Evolutionary conservation across 2,888 invertebrate species (phyloP).

Genomic region (Mimumesa dahlbomi): DNA sequence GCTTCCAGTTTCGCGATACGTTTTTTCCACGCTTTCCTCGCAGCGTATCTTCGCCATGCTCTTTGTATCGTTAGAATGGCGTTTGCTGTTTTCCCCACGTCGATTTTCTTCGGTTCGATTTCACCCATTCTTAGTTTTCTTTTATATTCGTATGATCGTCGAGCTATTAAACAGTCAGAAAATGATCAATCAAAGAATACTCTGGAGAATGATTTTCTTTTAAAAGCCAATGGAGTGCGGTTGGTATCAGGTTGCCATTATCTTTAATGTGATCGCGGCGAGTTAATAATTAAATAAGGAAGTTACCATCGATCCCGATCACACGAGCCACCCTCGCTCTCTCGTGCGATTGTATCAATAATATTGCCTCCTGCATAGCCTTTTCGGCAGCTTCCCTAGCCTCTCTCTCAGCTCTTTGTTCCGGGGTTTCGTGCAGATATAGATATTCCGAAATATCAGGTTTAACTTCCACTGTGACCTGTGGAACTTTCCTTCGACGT

Average conservation of each 20-base stretch:
- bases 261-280: too few species aligned
- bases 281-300: neutral
- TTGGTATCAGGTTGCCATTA: neutral
- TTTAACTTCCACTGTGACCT: neutral
- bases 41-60: conserved; percentile 80
- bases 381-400: conserved; percentile 30
- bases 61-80: conserved; percentile 79
- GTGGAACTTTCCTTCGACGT: conserved; percentile 23
- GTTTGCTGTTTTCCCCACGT: conserved; percentile 31
- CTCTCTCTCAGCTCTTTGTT: conserved; percentile 51
- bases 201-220: neutral
- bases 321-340: conserved; percentile 68
- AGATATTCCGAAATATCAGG: neutral
- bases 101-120: conserved; percentile 41
- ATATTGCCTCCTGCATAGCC: conserved; percentile 48
- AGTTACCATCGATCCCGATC: conserved; percentile 53
- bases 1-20: conserved; percentile 80
- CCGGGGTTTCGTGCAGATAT: conserved; percentile 37
- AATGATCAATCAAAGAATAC: neutral
- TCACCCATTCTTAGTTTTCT: conserved; percentile 48
- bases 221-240: neutral
- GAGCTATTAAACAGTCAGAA: conserved; percentile 34
- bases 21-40: conserved; percentile 78
- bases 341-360: conserved; percentile 71
- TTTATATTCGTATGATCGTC: conserved; percentile 51